phyloP scores from a whole-genome alignment of 2,797 vertebrate species.

The Threskiornis aethiopicus region DNA sequence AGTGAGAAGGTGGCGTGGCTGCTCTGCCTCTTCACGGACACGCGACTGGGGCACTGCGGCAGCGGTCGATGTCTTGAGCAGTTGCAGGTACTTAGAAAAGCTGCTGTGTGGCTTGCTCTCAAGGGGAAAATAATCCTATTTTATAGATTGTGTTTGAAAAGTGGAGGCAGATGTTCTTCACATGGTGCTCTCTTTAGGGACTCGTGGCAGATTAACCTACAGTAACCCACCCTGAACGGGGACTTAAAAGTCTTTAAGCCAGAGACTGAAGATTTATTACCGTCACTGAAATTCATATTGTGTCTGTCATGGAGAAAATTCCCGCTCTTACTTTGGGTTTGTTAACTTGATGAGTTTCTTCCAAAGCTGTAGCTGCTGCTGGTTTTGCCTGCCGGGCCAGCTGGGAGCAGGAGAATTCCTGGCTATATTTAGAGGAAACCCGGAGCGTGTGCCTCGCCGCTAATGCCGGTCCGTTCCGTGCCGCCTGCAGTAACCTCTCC shows the following conservation, averaged over 20 bases:
- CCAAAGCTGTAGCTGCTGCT: not conserved
- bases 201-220: constrained; percentile 3
- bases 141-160: not conserved
- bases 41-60: accelerated
- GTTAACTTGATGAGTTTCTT: not conserved
- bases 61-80: accelerated
- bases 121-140: constrained; percentile 8
- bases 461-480: not conserved
- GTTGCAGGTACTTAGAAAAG: not conserved
- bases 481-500: constrained; percentile 50
- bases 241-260: not conserved
- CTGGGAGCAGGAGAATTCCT: not conserved
- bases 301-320: not conserved
- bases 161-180: constrained; percentile 41
- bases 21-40: not conserved
- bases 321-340: not conserved
- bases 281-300: accelerated
- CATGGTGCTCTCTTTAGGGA: not conserved
- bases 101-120: not conserved
- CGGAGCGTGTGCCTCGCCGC: accelerated
- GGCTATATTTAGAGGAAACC: constrained; percentile 9
- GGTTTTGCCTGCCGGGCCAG: not conserved
- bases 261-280: not conserved
- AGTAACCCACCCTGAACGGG: not conserved
- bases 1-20: accelerated